Conservation (phyloP, 2,113 vertebrate genomes). For the Alouatta palliata region DNA sequence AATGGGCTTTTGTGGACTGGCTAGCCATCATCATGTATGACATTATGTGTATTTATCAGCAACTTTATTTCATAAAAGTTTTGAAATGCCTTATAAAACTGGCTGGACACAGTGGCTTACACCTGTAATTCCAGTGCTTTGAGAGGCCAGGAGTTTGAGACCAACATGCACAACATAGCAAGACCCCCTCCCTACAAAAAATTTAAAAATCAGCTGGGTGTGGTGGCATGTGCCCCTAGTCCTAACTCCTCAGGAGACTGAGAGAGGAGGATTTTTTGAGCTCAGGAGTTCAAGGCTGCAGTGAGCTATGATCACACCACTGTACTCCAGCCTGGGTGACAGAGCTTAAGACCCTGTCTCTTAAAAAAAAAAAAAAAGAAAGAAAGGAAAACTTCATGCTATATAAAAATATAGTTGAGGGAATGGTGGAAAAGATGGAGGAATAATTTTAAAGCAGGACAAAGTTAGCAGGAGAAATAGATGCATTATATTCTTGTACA, state of each 20-base stretch:
- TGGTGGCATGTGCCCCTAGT: neutral
- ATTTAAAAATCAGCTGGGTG: neutral
- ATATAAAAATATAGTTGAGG: neutral
- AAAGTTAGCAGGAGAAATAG: neutral
- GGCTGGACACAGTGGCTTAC: neutral
- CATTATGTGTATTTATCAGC: conserved; percentile 7
- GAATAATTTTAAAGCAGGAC: neutral
- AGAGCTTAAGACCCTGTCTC: neutral
- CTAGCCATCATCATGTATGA: neutral
- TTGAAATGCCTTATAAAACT: conserved; percentile 32
- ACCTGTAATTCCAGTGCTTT: neutral
- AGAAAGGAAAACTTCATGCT: neutral
- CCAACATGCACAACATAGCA: neutral
- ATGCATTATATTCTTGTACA: neutral
- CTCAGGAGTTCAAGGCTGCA: neutral
- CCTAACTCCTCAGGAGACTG: neutral
- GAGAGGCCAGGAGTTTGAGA: neutral
- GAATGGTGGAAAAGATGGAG: neutral
- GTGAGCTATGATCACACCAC: neutral
- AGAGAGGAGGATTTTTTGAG: neutral
- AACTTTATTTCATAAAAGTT: conserved; percentile 34
- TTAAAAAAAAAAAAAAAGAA: neutral
- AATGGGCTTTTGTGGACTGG: neutral
- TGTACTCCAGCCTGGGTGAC: neutral
- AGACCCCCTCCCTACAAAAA: neutral